Conservation (phyloP, 2,888 invertebrate species). For the Tubulanus polymorphus region DNA sequence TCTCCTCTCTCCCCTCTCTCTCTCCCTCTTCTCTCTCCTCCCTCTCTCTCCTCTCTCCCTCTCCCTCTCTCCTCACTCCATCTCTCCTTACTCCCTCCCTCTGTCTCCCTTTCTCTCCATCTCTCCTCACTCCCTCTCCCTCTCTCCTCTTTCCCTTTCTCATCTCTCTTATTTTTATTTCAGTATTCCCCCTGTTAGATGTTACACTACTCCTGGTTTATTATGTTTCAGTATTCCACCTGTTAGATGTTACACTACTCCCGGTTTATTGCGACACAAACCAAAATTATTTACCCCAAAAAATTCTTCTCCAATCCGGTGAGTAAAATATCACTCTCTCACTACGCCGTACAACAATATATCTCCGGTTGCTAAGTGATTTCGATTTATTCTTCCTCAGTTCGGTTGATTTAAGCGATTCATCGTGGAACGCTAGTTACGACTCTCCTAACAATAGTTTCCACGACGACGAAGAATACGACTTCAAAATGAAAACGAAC, state of each 20-base stretch:
- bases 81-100: too few relatives aligned
- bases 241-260: constrained; percentile 6
- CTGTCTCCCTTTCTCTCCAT: too few relatives aligned
- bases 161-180: not conserved
- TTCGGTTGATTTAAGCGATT: not conserved
- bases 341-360: not conserved
- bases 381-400: not conserved
- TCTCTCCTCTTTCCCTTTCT: too few relatives aligned
- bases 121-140: too few relatives aligned
- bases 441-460: constrained; percentile 7
- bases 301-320: not conserved
- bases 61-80: too few relatives aligned
- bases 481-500: constrained; percentile 22
- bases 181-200: constrained; percentile 12
- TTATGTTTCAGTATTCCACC: constrained; percentile 4
- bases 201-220: too few relatives aligned
- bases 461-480: constrained; percentile 10
- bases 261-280: constrained; percentile 1
- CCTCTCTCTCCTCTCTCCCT: too few relatives aligned
- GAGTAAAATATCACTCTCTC: not conserved
- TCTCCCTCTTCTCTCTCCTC: too few relatives aligned
- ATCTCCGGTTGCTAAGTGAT: not conserved
- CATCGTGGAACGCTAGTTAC: constrained; percentile 4
- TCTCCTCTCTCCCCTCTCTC: too few relatives aligned
- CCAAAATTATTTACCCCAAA: not conserved